Evolutionary conservation across 2,888 invertebrate genomes (phyloP).

Genomic region (Lagria hirta): DNA sequence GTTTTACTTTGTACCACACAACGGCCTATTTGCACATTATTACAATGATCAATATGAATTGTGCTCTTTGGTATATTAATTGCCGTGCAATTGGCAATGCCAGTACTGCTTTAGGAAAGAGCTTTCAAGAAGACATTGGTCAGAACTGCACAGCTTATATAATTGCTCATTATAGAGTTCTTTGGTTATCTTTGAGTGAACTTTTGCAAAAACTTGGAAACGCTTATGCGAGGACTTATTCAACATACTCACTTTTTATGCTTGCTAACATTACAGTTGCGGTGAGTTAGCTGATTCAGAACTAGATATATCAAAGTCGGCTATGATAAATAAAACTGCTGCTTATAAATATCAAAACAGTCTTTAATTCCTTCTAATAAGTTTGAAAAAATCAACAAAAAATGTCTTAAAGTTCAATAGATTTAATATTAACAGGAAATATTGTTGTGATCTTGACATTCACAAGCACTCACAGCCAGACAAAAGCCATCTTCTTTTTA

Average conservation of each 20-base stretch:
- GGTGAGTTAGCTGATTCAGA: no score
- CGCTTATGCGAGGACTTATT: conserved; percentile 68
- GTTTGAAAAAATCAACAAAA: no score
- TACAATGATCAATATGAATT: conserved; percentile 73
- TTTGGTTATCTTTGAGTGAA: conserved; percentile 69
- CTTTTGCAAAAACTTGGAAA: conserved; percentile 66
- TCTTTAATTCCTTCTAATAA: no score
- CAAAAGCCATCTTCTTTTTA: no score
- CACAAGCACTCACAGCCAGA: no score
- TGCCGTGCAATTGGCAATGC: conserved; percentile 67
- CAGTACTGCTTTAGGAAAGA: conserved; percentile 49
- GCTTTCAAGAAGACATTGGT: conserved; percentile 59
- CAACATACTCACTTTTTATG: conserved; percentile 68
- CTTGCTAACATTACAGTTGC: conserved; percentile 69
- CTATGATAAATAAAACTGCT: no score
- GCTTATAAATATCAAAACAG: no score
- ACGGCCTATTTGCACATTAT: conserved; percentile 66
- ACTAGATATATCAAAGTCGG: no score
- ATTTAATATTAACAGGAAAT: no score
- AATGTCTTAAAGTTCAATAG: no score
- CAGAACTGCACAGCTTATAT: conserved; percentile 59
- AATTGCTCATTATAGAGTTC: conserved; percentile 62
- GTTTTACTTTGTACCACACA: conserved; percentile 66
- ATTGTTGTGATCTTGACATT: no score
- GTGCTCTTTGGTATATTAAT: conserved; percentile 71